Evolutionary conservation across 2,888 invertebrate species (phyloP).

Genomic region (Philopedon plagiatum): DNA sequence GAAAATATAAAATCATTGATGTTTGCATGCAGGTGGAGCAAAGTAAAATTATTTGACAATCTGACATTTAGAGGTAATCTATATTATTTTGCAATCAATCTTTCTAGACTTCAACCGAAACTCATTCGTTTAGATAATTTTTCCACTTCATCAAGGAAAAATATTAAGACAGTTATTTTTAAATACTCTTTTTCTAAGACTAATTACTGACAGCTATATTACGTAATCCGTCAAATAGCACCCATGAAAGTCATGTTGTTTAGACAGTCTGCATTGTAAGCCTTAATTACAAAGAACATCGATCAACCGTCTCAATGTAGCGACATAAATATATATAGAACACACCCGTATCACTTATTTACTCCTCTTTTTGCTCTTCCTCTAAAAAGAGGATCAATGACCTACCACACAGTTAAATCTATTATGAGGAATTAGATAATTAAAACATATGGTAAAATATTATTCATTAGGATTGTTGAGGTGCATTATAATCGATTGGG

Average conservation of each 20-base stretch:
- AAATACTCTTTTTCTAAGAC: not conserved
- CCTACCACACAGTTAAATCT: not conserved
- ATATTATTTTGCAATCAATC: not conserved
- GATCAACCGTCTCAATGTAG: slow-evolving; percentile 18
- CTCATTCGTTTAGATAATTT: not conserved
- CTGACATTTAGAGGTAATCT: not conserved
- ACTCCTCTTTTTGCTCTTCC: not conserved
- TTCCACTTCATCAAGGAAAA: not conserved
- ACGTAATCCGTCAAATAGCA: slow-evolving; percentile 14
- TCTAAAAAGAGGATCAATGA: slow-evolving; percentile 12
- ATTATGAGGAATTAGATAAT: not conserved
- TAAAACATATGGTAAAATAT: not conserved
- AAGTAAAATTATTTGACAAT: not conserved
- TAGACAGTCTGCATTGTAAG: slow-evolving; percentile 14
- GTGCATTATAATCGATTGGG: too few relatives aligned
- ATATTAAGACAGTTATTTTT: not conserved
- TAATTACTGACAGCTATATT: slow-evolving; percentile 21
- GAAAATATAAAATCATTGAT: too few relatives aligned
- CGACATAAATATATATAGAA: not conserved
- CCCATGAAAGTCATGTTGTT: slow-evolving; percentile 9
- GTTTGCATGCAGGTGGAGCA: too few relatives aligned
- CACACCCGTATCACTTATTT: not conserved
- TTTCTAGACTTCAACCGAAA: not conserved
- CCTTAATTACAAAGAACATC: slow-evolving; percentile 26
- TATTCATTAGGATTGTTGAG: too few relatives aligned